Evolutionary conservation across 2,113 vertebrate genomes (phyloP).

Genomic region (Pollimyrus isidori): DNA sequence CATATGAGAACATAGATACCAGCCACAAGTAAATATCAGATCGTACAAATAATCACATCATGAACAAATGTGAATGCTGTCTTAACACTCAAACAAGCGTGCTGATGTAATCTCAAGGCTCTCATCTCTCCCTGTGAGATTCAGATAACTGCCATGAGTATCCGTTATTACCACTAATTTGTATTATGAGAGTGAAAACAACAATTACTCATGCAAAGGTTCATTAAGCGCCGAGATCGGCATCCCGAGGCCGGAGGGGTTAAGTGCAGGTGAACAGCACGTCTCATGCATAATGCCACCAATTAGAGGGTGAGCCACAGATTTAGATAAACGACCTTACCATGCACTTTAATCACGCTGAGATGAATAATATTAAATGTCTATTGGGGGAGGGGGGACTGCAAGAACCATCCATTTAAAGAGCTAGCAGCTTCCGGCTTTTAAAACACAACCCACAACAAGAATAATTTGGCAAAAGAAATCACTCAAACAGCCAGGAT

Average conservation of each 20-base stretch:
- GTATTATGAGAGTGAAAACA: background rate
- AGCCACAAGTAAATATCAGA: background rate
- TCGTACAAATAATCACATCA: background rate
- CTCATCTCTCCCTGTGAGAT: background rate
- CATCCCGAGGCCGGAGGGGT: constrained; percentile 9
- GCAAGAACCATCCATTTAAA: background rate
- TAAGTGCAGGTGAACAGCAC: background rate
- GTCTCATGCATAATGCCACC: background rate
- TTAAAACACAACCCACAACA: background rate
- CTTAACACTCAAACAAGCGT: background rate
- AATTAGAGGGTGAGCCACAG: background rate
- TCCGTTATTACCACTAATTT: background rate
- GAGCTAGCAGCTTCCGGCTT: background rate
- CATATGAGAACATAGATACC: background rate
- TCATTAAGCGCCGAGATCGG: background rate
- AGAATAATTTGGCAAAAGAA: background rate
- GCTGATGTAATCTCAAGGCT: background rate
- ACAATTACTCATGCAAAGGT: constrained; percentile 9
- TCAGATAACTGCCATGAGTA: background rate
- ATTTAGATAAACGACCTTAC: constrained; percentile 9
- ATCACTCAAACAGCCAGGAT: background rate
- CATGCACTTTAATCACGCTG: constrained; percentile 6
- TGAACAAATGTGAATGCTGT: background rate
- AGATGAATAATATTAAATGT: constrained; percentile 17
- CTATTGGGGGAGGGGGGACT: background rate